These are phyloP conservation scores for Dermatemys mawii DNA, from an alignment of 2,113 vertebrate species.

Conservation along the genomic window DNA sequence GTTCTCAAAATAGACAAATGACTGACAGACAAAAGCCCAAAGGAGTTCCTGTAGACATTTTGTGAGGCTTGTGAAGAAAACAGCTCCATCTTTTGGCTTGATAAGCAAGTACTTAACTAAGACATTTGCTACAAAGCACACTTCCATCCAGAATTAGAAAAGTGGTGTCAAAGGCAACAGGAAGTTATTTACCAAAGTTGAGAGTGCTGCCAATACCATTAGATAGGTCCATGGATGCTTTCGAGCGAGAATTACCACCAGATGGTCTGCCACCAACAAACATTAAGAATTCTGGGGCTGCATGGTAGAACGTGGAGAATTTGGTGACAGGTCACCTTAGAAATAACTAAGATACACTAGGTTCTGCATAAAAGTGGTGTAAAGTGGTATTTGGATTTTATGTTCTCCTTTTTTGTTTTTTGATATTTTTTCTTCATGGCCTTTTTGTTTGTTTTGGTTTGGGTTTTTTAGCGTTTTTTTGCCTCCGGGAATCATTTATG, in stretches of 20 bases:
- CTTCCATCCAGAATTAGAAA: background rate
- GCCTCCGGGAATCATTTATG: background rate
- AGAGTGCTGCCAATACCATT: background rate
- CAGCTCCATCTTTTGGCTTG: slow-evolving; percentile 34
- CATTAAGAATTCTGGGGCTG: background rate
- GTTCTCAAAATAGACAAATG: slow-evolving; percentile 8
- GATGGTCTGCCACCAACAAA: background rate
- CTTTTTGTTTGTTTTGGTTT: background rate
- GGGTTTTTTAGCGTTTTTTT: background rate
- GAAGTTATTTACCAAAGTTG: background rate
- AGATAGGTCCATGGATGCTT: background rate
- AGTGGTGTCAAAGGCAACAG: background rate
- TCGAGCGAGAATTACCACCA: slow-evolving; percentile 1
- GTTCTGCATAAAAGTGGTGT: background rate
- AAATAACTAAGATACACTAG: fast-evolving
- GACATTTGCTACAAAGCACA: background rate
- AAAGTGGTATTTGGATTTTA: background rate
- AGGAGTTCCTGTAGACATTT: slow-evolving; percentile 33
- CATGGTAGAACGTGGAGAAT: background rate
- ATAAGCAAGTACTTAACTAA: background rate
- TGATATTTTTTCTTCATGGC: background rate
- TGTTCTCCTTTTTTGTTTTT: background rate
- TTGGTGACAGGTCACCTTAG: background rate
- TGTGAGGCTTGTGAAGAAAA: background rate
- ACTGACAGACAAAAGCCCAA: slow-evolving; percentile 40